Base-by-base conservation (phyloP, 2,113 vertebrate genomes). In the Panurus biarmicus region DNA sequence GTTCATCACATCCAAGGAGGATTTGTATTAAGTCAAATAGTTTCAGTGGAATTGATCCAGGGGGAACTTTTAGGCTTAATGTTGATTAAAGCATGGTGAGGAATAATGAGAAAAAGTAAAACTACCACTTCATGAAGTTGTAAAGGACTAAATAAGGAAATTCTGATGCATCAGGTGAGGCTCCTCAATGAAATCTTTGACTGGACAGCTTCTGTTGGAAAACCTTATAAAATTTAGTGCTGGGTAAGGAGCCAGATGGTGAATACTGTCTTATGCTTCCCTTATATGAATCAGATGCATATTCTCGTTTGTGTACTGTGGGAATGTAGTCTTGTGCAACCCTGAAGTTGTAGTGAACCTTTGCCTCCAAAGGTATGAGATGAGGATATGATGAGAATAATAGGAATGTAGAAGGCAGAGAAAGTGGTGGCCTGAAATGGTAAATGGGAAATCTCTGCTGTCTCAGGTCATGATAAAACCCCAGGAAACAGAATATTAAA, bases 251-350 rank as follows among this genome's bases (percentile, higher is more conserved):
- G 11, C 16, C 14, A 53, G 21, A 47, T 47, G 21, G 28, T 61
- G 53, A 86, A 48, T 22, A 8, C 3, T 38, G 6, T 69, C 13
- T 54, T 86, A 20, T 8, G 19, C 24, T 62, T 69, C 35, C 8
- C 8, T 70, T 66, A 6, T 3, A 29, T 61, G n/a, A 74, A 38
- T 74, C 26, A 73, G 14, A 19, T 19, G 14, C 1, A 1, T 62
- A 2, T 75, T 40, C 23, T 78, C 0, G 0, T 86, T 51, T 53
- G 58, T 57, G 19, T 64, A 22, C 13, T 42, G 7, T 58, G 23
- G 53, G 44, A 42, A 35, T 21, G 48, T 83, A 24, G 36, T 65
- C 21, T 60, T 47, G 9, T 78, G 53, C 58, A 54, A 0, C 57
- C 23, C n/a, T 81, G n/a, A 23, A 48, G 42, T 45, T 82, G 25